phyloP scores from a whole-genome alignment of 35 echinoderm and acorn worm genomes.

The Heliocidaris tuberculata region DNA sequence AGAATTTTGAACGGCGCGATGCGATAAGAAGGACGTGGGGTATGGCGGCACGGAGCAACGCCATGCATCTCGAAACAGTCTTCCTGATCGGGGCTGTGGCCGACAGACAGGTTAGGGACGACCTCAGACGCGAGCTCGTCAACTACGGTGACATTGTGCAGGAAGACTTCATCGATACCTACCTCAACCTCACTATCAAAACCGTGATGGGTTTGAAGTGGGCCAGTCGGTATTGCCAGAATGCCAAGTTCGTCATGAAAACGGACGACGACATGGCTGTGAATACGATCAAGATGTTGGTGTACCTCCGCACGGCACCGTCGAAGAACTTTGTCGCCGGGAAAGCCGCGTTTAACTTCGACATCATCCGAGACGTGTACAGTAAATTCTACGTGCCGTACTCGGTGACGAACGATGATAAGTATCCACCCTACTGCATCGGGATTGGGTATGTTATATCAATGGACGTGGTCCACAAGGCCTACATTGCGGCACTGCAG shows the following conservation, averaged over 20 bases:
- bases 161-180: constrained; percentile 82
- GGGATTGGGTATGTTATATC: constrained; percentile 85
- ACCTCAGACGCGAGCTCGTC: constrained; percentile 37
- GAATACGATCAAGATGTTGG: constrained; percentile 53
- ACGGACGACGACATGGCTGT: constrained; percentile 88
- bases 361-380: constrained; percentile 54
- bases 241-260: constrained; percentile 84
- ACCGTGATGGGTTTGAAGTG: constrained; percentile 92
- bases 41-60: not conserved
- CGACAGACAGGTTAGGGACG: no score
- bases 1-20: constrained; percentile 35
- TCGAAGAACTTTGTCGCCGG: constrained; percentile 51
- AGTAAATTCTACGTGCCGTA: constrained; percentile 78
- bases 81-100: constrained; percentile 46
- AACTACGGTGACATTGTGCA: constrained; percentile 69
- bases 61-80: not conserved
- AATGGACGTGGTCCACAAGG: constrained; percentile 61
- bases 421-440: constrained; percentile 69
- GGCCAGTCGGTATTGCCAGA: constrained; percentile 68
- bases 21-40: constrained; percentile 60
- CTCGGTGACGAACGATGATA: constrained; percentile 29
- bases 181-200: constrained; percentile 87
- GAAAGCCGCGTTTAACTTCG: constrained; percentile 44
- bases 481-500: constrained; percentile 50
- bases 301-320: constrained; percentile 44